These are phyloP conservation scores for Hormaphis cornu DNA, from an alignment of 1,140 invertebrate species.

Conservation along the genomic window DNA sequence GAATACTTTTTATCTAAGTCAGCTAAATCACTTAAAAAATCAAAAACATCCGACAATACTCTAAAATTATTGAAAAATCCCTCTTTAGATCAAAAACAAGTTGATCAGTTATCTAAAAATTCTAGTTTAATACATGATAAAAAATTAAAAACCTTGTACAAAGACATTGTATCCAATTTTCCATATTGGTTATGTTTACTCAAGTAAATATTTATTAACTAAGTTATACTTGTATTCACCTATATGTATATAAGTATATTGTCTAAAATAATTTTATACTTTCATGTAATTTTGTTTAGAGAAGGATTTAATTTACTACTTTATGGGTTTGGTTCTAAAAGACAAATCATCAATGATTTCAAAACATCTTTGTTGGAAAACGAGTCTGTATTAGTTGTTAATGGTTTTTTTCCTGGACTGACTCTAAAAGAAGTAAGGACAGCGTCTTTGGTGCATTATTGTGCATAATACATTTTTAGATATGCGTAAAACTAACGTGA, in stretches of 20 bases:
- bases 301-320: constrained; percentile 79
- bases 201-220: not conserved
- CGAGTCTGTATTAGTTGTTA: constrained; percentile 66
- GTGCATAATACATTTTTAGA: too few relatives aligned
- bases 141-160: not conserved
- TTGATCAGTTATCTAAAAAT: not conserved
- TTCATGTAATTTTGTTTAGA: constrained; percentile 45
- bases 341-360: constrained; percentile 65
- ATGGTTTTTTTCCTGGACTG: constrained; percentile 86
- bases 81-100: not conserved
- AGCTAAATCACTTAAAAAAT: constrained; percentile 39
- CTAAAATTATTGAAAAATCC: constrained; percentile 22
- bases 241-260: not conserved
- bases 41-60: constrained; percentile 22
- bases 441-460: not conserved
- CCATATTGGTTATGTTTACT: constrained; percentile 4
- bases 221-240: too few relatives aligned
- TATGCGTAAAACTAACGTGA: too few relatives aligned
- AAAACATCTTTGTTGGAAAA: constrained; percentile 55
- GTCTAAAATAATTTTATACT: not conserved
- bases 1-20: constrained; percentile 43
- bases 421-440: constrained; percentile 63
- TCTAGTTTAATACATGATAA: not conserved
- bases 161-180: not conserved
- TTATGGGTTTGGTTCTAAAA: constrained; percentile 84